phyloP scores from a whole-genome alignment of 2,888 invertebrate genomes.

The Osmoderma eremita region DNA sequence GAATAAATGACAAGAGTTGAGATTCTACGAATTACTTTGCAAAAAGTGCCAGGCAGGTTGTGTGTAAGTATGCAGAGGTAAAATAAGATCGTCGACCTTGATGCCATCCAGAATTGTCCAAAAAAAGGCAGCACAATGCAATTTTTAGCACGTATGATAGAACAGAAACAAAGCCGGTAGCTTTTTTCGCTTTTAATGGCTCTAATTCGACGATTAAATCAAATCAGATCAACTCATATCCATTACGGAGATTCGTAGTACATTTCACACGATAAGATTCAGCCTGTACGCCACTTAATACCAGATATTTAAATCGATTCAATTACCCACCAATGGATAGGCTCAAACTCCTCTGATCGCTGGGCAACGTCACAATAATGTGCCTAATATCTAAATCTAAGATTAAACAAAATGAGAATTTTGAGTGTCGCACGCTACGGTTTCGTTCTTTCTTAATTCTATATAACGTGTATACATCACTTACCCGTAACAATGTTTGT shows the following conservation, averaged over 20 bases:
- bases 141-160: constrained; percentile 3
- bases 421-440: constrained; percentile 1
- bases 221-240: no score
- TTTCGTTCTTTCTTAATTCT: neutral
- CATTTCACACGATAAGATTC: constrained; percentile 25
- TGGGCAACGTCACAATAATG: constrained; percentile 20
- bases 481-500: constrained; percentile 9
- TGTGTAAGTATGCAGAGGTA: constrained; percentile 57
- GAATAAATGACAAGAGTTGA: constrained; percentile 57
- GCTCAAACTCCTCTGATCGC: neutral
- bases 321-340: constrained; percentile 34
- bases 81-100: constrained; percentile 58
- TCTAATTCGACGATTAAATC: no score
- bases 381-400: constrained; percentile 34
- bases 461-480: neutral
- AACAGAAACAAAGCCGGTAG: neutral
- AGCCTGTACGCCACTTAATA: constrained; percentile 14
- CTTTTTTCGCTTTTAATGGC: no score
- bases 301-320: constrained; percentile 30
- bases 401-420: constrained; percentile 27
- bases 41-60: constrained; percentile 57
- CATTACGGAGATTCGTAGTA: no score
- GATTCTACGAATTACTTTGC: constrained; percentile 58
- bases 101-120: constrained; percentile 45
- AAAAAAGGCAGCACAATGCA: constrained; percentile 42